phyloP scores from a whole-genome alignment of 2,888 invertebrate genomes.

The Leucania comma region DNA sequence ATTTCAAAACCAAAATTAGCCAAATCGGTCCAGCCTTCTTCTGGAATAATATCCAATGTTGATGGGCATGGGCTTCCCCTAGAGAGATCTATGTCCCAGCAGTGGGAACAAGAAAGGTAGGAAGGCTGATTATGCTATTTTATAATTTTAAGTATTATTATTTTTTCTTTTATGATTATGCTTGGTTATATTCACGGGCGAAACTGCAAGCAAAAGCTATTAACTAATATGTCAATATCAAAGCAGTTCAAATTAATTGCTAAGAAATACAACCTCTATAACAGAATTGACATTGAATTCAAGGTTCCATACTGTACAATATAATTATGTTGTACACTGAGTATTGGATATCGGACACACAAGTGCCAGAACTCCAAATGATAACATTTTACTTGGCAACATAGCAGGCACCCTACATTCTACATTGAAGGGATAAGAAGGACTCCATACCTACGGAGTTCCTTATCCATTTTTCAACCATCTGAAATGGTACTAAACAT shows the following conservation, averaged over 20 bases:
- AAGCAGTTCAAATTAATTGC: constrained; percentile 4
- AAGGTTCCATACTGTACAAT: constrained; percentile 7
- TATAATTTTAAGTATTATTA: no score
- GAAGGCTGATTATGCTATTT: no score
- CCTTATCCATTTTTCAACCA: no score
- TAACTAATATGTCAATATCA: background rate
- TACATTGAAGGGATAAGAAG: background rate
- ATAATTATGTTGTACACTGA: background rate
- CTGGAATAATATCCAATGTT: background rate
- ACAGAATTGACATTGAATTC: constrained; percentile 26
- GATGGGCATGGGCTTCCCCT: no score
- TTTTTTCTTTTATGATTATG: no score
- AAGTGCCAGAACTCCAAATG: background rate
- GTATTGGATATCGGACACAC: background rate
- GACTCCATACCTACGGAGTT: no score
- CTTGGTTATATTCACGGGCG: no score
- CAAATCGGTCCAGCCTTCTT: background rate
- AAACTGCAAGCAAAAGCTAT: background rate
- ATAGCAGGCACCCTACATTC: background rate
- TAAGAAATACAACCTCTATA: background rate
- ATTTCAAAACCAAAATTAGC: no score
- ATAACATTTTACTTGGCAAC: background rate
- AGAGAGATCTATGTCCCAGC: no score
- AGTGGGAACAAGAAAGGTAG: no score
- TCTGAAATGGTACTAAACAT: no score